Percentiles rank a stretch among this genome's conserved stretches.
phyloP scores from a whole-genome alignment of 2,113 vertebrate genomes.

The Chaetura pelagica region DNA sequence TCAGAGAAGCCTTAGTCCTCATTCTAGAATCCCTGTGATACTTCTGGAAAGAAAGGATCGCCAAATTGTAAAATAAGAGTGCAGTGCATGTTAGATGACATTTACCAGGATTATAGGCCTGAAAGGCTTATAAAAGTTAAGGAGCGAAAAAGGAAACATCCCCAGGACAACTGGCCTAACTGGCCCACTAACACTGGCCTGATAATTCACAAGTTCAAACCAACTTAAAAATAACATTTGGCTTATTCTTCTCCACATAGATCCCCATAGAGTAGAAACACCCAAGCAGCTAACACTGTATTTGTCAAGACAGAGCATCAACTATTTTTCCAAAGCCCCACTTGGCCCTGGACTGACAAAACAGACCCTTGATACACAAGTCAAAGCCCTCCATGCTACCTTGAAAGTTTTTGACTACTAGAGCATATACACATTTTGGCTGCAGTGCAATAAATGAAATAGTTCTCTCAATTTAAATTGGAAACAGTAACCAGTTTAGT shows the following conservation, averaged over 20 bases:
- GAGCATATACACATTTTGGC: neutral
- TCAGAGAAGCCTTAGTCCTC: neutral
- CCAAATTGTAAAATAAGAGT: neutral
- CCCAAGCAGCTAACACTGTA: neutral
- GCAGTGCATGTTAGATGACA: neutral
- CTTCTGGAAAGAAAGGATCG: neutral
- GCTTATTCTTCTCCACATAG: neutral
- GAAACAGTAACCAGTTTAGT: slow-evolving; percentile 30
- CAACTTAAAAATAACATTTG: neutral
- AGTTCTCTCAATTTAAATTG: slow-evolving; percentile 42
- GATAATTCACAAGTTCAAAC: neutral
- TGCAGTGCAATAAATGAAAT: slow-evolving; percentile 25
- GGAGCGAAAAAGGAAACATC: neutral
- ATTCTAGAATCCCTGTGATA: neutral
- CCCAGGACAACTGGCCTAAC: neutral
- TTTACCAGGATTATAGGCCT: neutral
- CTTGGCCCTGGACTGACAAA: neutral
- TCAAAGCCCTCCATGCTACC: neutral
- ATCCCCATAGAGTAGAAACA: neutral
- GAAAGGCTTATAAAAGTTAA: neutral
- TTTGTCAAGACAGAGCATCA: neutral
- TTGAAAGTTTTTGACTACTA: slow-evolving; percentile 6
- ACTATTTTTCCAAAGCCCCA: neutral
- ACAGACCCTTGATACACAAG: neutral
- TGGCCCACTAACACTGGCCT: neutral